Conservation (phyloP, 2,113 vertebrate genomes). For the Callipepla squamata region DNA sequence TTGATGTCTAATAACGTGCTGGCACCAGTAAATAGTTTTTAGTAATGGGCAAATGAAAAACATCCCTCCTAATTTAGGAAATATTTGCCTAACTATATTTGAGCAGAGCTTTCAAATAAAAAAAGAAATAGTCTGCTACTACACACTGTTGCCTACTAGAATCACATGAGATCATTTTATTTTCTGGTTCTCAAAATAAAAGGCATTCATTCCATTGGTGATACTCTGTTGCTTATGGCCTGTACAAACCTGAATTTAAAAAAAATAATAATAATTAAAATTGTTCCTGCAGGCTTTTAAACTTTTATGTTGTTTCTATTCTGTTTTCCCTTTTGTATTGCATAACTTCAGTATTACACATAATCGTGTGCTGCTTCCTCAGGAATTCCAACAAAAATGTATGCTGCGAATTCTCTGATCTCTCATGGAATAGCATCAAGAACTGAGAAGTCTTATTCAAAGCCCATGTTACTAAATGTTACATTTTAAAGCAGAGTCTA, state of each 20-base stretch:
- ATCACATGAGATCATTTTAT: background rate
- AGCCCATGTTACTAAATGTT: rapidly evolving
- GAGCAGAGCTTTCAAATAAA: background rate
- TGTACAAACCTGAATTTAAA: too few relatives aligned
- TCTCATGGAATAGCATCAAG: background rate
- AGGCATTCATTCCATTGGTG: background rate
- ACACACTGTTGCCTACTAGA: background rate
- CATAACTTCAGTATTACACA: background rate
- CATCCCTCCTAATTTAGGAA: background rate
- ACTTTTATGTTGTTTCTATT: too few relatives aligned
- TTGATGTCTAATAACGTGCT: background rate
- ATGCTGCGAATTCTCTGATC: too few relatives aligned
- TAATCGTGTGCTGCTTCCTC: background rate
- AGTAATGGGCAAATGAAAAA: background rate
- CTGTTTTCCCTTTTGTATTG: too few relatives aligned
- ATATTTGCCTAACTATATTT: background rate
- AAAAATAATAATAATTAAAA: too few relatives aligned
- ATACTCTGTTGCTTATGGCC: background rate
- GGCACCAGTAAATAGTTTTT: background rate
- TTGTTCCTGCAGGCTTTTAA: too few relatives aligned
- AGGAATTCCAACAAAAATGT: background rate
- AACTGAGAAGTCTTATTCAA: background rate
- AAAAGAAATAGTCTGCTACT: background rate
- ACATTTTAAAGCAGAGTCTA: background rate
- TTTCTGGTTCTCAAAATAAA: background rate